Evolutionary conservation across 2,797 vertebrate genomes (phyloP).

Genomic region (Poecile montanus): DNA sequence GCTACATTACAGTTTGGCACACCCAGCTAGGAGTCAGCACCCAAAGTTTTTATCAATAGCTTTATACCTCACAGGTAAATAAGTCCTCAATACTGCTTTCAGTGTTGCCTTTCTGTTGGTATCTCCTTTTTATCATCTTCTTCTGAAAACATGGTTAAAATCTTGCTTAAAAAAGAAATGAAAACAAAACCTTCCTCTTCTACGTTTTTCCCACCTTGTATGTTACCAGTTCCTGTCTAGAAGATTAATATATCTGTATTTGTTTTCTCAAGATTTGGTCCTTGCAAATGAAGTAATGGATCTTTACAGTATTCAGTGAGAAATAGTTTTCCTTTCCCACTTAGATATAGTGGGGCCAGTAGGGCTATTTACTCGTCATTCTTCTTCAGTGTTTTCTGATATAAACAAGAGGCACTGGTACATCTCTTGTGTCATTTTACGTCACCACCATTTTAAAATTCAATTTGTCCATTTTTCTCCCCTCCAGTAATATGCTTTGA

Average conservation of each 20-base stretch:
- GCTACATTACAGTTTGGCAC: background rate
- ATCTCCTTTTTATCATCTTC: background rate
- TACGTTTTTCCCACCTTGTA: background rate
- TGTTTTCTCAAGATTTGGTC: background rate
- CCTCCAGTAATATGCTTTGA: background rate
- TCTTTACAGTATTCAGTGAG: background rate
- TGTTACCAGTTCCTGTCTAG: background rate
- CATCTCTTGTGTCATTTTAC: background rate
- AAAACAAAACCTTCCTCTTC: background rate
- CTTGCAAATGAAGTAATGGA: background rate
- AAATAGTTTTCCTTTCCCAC: background rate
- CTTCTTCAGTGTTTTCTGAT: background rate
- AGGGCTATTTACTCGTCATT: background rate
- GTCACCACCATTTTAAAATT: background rate
- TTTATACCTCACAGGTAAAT: background rate
- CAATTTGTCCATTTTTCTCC: accelerated
- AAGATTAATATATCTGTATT: background rate
- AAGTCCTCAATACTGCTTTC: background rate
- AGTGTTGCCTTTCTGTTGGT: background rate
- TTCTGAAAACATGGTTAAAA: background rate
- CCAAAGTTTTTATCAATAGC: background rate
- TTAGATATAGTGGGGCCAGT: background rate
- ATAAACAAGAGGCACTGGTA: background rate
- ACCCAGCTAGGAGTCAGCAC: background rate
- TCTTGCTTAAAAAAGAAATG: background rate